Base-by-base conservation (phyloP, 2,888 invertebrate species). In the Cacoxenus indagator region DNA sequence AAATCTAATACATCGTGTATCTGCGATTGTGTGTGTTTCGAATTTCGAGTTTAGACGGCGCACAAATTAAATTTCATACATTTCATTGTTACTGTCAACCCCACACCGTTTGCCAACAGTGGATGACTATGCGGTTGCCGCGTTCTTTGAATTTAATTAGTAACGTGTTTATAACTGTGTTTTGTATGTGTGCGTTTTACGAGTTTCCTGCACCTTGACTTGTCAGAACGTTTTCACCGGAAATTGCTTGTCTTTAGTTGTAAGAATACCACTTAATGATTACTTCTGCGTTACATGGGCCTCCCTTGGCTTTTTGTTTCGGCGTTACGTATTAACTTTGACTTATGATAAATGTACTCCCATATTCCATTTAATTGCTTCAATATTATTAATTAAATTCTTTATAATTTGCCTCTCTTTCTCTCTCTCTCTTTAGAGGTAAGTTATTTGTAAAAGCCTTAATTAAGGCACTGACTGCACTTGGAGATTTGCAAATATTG, bases 111-210 rank as follows among this genome's bases (percentile, higher is more conserved):
- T n/a, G n/a, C n/a, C n/a, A n/a, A n/a, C n/a, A n/a, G n/a, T n/a
- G n/a, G n/a, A n/a, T n/a, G n/a, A n/a, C n/a, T n/a, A n/a, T n/a
- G n/a, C n/a, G n/a, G n/a, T n/a, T n/a, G n/a, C n/a, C n/a, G n/a
- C n/a, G n/a, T n/a, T n/a, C n/a, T n/a, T n/a, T 65, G 78, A 75
- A 78, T 79, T 81, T 79, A 79, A 79, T 79, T 79, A 79, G 81
- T n/a, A n/a, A n/a, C n/a, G 73, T 75, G 75, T 81, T 81, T 78
- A 76, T 78, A 71, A 74, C 9, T 37, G 14, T n/a, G n/a, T n/a
- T n/a, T n/a, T n/a, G n/a, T 37, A 5, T 37, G 37, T 37, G 37
- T 11, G 14, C 14, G 37, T 4, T 19, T 22, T 1, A 5, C 9
- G 3, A 9, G 19, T 72, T 81, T 81, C 78, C 81, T 72, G 77